Base-by-base conservation (phyloP, 2,888 invertebrate species). In the Pogonocherus hispidulus region DNA sequence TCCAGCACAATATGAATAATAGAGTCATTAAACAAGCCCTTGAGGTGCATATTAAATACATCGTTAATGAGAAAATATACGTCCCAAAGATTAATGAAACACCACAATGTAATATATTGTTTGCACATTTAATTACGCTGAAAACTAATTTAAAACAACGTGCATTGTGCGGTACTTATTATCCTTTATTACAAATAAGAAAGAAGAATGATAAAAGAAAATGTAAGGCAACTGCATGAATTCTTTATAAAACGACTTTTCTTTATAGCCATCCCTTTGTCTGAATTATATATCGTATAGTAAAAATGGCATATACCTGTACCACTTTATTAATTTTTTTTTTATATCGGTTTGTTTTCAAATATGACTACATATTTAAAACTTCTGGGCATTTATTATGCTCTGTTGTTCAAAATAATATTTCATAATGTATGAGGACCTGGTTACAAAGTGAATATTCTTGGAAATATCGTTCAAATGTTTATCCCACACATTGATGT, bases 301-400 rank as follows among this genome's bases (percentile, higher is more conserved):
- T 63, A 70, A 70, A 70, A 66, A 14, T 41, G 22, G 59, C 16
- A 41, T n/a, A 62, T 55, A 63, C 65, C 56, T 60, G 19, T 60
- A 66, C 37, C 46, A 63, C 66, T 52, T 66, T 63, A 37, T 19
- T 23, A 27, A 37, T 20, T 41, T 56, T 19, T 3, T 27, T 41
- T 22, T 44, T 11, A 23, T 16, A 11, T 55, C 11, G 4, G 14
- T 52, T 32, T 32, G 52, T 14, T 46, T 57, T 46, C 23, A 14
- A n/a, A 11, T 32, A 8, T 2, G n/a, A n/a, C n/a, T n/a, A n/a
- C n/a, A n/a, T n/a, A n/a, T n/a, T n/a, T n/a, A n/a, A n/a, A n/a
- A n/a, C n/a, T n/a, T n/a, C n/a, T n/a, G n/a, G n/a, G n/a, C n/a
- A n/a, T n/a, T n/a, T n/a, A n/a, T n/a, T n/a, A n/a, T n/a, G n/a